These are phyloP conservation scores for Nomada goodeniana DNA, from an alignment of 2,888 invertebrate species.

Conservation along the genomic window DNA sequence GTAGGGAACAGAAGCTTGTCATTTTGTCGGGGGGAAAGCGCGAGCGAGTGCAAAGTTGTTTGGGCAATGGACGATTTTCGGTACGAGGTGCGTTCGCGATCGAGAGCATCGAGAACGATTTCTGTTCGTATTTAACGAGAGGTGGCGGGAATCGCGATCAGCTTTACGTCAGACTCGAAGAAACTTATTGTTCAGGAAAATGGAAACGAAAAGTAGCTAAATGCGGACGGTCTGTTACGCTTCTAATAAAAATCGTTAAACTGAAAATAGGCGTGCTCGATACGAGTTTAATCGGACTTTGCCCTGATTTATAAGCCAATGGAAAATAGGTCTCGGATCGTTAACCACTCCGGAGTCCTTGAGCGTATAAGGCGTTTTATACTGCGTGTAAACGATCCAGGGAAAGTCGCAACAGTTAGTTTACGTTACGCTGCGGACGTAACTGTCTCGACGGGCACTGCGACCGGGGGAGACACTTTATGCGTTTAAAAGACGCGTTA, in stretches of 20 bases:
- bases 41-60: too few relatives aligned
- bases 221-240: conserved; percentile 28
- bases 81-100: too few relatives aligned
- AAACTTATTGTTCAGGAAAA: conserved; percentile 13
- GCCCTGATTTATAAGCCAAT: conserved; percentile 58
- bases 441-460: not conserved
- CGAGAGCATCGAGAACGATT: not conserved
- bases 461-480: not conserved
- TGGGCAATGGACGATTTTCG: too few relatives aligned
- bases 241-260: conserved; percentile 50
- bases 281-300: conserved; percentile 50
- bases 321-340: conserved; percentile 61
- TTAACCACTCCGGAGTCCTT: conserved; percentile 60
- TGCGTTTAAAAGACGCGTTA: not conserved
- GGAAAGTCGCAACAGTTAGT: conserved; percentile 36
- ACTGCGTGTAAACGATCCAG: conserved; percentile 46
- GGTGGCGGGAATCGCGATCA: not conserved
- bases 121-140: not conserved
- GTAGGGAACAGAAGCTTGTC: too few relatives aligned
- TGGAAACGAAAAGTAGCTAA: conserved; percentile 37
- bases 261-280: conserved; percentile 51
- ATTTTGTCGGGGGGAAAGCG: too few relatives aligned
- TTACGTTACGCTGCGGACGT: conserved; percentile 21
- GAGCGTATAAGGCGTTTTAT: conserved; percentile 57
- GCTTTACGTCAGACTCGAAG: not conserved